Evolutionary conservation across 2,888 invertebrate genomes (phyloP).

Genomic region (Orthosia incerta): DNA sequence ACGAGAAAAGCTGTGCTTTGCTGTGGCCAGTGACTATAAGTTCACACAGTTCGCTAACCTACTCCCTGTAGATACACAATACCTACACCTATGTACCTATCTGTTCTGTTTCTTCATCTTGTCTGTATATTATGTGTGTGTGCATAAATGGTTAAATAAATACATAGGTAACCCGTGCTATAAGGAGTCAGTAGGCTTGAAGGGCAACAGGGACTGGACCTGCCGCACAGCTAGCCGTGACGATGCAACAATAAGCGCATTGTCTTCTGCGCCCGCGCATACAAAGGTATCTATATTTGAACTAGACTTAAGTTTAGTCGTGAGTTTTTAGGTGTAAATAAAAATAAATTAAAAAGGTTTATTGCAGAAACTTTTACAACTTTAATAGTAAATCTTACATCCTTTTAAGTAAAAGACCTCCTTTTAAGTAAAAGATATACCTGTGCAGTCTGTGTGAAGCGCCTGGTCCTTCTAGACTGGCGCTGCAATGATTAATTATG

Average conservation of each 20-base stretch:
- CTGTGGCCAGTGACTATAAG: neutral
- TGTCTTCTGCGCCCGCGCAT: conserved; percentile 26
- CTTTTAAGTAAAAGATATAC: no score
- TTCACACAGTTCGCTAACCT: neutral
- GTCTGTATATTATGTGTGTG: no score
- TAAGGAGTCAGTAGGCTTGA: conserved; percentile 52
- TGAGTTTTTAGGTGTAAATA: neutral
- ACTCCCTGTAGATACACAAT: neutral
- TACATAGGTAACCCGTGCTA: conserved; percentile 8
- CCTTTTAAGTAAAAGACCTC: no score
- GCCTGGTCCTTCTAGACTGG: no score
- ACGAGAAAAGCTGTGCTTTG: neutral
- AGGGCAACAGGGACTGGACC: conserved; percentile 45
- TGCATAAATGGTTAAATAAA: no score
- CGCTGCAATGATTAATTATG: no score
- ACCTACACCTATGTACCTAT: no score
- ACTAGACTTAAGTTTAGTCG: neutral
- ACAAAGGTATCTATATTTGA: conserved; percentile 7
- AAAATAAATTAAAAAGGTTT: no score
- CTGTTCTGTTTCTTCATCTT: no score
- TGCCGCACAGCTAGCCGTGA: conserved; percentile 28
- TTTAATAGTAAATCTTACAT: no score
- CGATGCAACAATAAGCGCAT: conserved; percentile 50
- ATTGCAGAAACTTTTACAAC: no score
- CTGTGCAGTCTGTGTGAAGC: no score